Percentiles rank a stretch among this genome's conserved stretches.
Evolutionary conservation across 2,888 invertebrate species (phyloP).

Genomic region (Tenthredo notha): DNA sequence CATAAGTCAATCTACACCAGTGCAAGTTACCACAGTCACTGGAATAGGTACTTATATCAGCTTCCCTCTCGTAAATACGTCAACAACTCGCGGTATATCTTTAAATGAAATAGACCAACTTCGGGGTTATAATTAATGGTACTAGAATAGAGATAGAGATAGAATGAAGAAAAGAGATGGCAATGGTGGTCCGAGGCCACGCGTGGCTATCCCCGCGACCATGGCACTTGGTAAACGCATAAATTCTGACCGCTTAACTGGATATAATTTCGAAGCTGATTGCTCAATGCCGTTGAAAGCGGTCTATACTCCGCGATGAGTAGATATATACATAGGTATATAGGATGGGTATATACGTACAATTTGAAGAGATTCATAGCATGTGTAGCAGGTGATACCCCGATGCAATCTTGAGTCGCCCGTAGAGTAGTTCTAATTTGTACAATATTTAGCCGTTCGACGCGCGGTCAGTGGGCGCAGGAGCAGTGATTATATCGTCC

Average conservation of each 20-base stretch:
- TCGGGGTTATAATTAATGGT: conserved; percentile 45
- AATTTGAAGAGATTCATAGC: conserved; percentile 27
- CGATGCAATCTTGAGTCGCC: conserved; percentile 41
- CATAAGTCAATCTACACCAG: conserved; percentile 28
- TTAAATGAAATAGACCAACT: conserved; percentile 37
- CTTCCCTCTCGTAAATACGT: conserved; percentile 30
- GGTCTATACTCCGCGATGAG: not conserved
- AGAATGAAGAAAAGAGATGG: conserved; percentile 27
- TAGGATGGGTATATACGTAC: not conserved
- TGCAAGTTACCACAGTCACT: not conserved
- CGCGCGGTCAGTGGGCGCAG: conserved; percentile 23
- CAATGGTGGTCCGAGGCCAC: conserved; percentile 16
- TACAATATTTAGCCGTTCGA: conserved; percentile 35
- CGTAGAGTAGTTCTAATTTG: conserved; percentile 43
- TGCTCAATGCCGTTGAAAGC: conserved; percentile 44
- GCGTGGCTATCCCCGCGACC: not conserved
- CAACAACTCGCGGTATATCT: conserved; percentile 35
- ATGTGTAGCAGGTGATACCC: conserved; percentile 37
- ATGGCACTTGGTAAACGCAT: conserved; percentile 47
- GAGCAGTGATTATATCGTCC: conserved; percentile 2
- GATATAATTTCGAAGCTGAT: conserved; percentile 50
- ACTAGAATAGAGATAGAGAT: not conserved
- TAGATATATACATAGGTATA: conserved; percentile 14
- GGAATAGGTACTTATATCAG: not conserved
- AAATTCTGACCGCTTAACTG: conserved; percentile 50